These are phyloP conservation scores for Dryas iulia DNA, from an alignment of 1,140 invertebrate species.

Conservation along the genomic window DNA sequence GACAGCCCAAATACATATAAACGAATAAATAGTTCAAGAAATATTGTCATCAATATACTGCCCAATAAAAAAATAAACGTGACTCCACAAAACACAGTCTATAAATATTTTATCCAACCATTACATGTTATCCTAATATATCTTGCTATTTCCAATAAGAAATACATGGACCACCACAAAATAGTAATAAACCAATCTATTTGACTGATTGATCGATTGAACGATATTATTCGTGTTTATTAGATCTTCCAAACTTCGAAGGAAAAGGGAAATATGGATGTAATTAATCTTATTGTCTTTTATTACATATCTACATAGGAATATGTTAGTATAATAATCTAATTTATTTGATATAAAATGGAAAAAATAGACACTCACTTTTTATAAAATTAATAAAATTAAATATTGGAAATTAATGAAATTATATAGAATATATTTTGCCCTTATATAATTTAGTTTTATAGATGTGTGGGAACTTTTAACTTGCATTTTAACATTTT, in stretches of 20 bases:
- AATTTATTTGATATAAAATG: too few species aligned
- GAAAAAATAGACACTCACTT: too few species aligned
- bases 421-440: too few species aligned
- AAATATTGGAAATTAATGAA: too few species aligned
- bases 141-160: not conserved
- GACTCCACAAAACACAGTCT: not conserved
- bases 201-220: conserved; percentile 19
- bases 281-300: not conserved
- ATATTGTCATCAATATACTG: not conserved
- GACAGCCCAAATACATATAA: too few species aligned
- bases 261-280: not conserved
- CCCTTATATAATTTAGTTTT: too few species aligned
- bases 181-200: conserved; percentile 15
- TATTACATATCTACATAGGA: too few species aligned
- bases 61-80: not conserved
- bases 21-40: too few species aligned
- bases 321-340: too few species aligned
- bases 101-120: not conserved
- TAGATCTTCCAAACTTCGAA: not conserved
- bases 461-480: too few species aligned
- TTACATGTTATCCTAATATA: not conserved
- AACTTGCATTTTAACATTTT: too few species aligned
- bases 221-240: conserved; percentile 8
- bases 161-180: not conserved
- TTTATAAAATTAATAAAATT: too few species aligned